Conservation (phyloP, 2,113 vertebrate species). For the Morone chrysops region DNA sequence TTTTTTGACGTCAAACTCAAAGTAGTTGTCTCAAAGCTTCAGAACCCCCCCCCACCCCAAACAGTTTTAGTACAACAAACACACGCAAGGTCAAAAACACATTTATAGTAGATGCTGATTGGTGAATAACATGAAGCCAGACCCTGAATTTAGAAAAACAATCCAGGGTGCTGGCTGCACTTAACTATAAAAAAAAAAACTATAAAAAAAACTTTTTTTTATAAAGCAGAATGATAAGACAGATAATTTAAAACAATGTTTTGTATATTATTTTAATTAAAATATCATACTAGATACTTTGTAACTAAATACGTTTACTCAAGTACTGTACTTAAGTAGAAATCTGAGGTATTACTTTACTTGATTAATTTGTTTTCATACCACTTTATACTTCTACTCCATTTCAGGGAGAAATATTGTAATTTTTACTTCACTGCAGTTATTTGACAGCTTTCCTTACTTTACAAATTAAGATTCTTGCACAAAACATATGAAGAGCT, state of each 20-base stretch:
- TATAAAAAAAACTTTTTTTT: too few species aligned
- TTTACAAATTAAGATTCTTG: too few species aligned
- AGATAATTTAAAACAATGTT: not conserved
- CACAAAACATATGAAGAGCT: too few species aligned
- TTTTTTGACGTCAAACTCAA: not conserved
- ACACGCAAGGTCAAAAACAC: constrained; percentile 1
- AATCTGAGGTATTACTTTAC: too few species aligned
- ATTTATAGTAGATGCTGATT: not conserved
- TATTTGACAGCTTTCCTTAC: too few species aligned
- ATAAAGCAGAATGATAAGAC: not conserved
- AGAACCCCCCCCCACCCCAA: too few species aligned
- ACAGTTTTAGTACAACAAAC: not conserved
- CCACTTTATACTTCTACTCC: too few species aligned
- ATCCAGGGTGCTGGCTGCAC: not conserved
- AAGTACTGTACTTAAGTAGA: not conserved
- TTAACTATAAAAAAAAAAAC: too few species aligned
- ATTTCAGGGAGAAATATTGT: too few species aligned
- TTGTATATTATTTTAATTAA: not conserved
- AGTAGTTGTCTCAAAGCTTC: not conserved
- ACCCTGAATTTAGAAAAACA: not conserved
- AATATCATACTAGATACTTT: not conserved
- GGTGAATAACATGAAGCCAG: not conserved
- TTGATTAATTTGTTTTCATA: not conserved
- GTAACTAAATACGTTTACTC: too few species aligned
- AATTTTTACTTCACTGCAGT: too few species aligned